phyloP scores from a whole-genome alignment of 2,797 vertebrate genomes.

The Luscinia megarhynchos region DNA sequence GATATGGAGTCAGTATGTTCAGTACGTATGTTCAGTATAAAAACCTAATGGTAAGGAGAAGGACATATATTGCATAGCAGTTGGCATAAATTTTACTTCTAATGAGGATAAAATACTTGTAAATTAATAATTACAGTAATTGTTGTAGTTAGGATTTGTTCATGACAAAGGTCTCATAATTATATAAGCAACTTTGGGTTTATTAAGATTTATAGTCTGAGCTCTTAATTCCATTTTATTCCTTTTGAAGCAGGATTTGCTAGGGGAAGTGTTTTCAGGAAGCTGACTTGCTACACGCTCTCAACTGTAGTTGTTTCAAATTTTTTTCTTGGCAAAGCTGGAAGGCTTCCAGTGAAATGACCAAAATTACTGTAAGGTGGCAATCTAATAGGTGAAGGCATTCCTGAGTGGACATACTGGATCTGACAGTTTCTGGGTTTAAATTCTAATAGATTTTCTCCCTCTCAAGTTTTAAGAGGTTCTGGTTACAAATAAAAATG shows the following conservation, averaged over 20 bases:
- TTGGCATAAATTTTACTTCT: slow-evolving; percentile 34
- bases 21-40: background rate
- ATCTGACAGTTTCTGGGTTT: background rate
- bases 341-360: background rate
- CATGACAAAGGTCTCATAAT: slow-evolving; percentile 41
- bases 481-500: background rate
- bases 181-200: slow-evolving; percentile 1
- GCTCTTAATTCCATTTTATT: slow-evolving; percentile 31
- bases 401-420: background rate
- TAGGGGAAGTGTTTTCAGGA: slow-evolving; percentile 11
- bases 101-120: slow-evolving; percentile 43
- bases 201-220: slow-evolving; percentile 28
- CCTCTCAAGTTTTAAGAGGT: background rate
- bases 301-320: background rate
- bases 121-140: slow-evolving; percentile 49
- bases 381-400: background rate
- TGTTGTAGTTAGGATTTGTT: slow-evolving; percentile 58
- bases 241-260: slow-evolving; percentile 11
- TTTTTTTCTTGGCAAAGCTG: background rate
- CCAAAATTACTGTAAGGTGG: background rate
- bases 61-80: background rate
- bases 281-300: background rate
- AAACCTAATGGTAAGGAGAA: slow-evolving; percentile 25
- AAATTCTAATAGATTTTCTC: background rate
- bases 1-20: background rate